These are phyloP conservation scores for Heliconius sara DNA, from an alignment of 2,888 invertebrate genomes.

Conservation along the genomic window DNA sequence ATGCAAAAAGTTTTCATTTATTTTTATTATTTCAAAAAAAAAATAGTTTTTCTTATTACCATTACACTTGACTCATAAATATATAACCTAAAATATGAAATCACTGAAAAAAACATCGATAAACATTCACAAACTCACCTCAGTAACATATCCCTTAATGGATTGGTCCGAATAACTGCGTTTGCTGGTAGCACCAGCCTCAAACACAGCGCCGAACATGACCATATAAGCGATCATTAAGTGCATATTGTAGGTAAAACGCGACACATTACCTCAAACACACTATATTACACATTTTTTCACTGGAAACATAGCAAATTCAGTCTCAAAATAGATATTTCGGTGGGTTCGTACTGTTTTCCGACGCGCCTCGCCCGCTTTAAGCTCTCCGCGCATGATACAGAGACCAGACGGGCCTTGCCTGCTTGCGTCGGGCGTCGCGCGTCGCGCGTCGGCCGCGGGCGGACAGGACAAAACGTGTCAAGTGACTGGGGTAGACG, in stretches of 20 bases:
- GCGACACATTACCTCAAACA: constrained; percentile 40
- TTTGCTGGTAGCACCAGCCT: constrained; percentile 78
- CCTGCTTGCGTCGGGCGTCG: constrained; percentile 27
- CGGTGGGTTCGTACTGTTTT: constrained; percentile 60
- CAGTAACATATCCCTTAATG: constrained; percentile 91
- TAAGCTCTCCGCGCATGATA: constrained; percentile 40
- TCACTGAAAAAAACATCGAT: not conserved
- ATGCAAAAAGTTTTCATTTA: not conserved
- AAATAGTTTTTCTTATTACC: no score
- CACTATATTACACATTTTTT: constrained; percentile 51
- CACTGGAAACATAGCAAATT: constrained; percentile 75
- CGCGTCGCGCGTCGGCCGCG: no score
- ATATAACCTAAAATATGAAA: not conserved
- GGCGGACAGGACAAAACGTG: constrained; percentile 32
- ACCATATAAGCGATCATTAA: constrained; percentile 64
- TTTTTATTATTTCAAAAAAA: not conserved
- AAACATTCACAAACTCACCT: constrained; percentile 80
- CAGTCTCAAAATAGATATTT: constrained; percentile 61
- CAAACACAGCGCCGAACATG: constrained; percentile 68
- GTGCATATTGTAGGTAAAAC: constrained; percentile 71
- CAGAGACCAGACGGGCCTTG: constrained; percentile 34
- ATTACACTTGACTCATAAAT: not conserved
- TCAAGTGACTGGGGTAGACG: constrained; percentile 23
- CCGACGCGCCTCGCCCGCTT: constrained; percentile 67
- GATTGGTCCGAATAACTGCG: constrained; percentile 92